Base-by-base conservation (phyloP, 2,797 vertebrate genomes). In the Artibeus lituratus region DNA sequence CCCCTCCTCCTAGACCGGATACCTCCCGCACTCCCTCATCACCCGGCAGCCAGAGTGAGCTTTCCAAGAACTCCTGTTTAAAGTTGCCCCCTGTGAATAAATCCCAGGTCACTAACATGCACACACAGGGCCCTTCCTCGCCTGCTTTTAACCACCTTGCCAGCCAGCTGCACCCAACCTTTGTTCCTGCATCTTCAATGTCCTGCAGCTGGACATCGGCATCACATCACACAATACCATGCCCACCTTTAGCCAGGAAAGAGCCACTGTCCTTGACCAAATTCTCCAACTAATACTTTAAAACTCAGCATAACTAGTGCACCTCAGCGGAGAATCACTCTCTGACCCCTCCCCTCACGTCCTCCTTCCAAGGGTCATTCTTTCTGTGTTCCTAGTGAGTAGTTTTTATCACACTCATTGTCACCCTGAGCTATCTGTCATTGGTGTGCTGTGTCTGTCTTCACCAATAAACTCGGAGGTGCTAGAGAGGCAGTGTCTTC, bases 201-300 rank as follows among this genome's bases (percentile, higher is more conserved):
- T 47, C 29, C 69, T 5, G 9, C 37, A 9, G 7, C 0, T 29
- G 32, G 53, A 69, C 44, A 51, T 53, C 72, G 0, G 26, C 8
- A 2, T 4, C 24, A 5, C 0, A 0, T 15, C 35, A 5, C 0
- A 1, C 3, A 0, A 22, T 15, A 2, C 11, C 24, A 3, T 0
- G 24, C 7, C 5, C 11, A n/a, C 4, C 44, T 22, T 35, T 49
- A 44, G 57, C 37, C 35, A 42, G 10, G 24, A 53, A 53, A 16
- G 7, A 77, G 67, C 44, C 32, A 29, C 6, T 39, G 73, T 74
- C 24, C 77, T 51, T 29, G 47, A 74, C 53, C 83, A n/a, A 39
- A 83, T n/a, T n/a, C 76, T 9, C 35, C 19, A 5, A 22, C 6
- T 19, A n/a, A 39, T 10, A 49, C 67, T 57, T 72, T 35, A 26